Percentiles rank a stretch among this genome's conserved stretches.
Evolutionary conservation across 2,113 vertebrate genomes (phyloP).

Genomic region (Pollimyrus isidori): DNA sequence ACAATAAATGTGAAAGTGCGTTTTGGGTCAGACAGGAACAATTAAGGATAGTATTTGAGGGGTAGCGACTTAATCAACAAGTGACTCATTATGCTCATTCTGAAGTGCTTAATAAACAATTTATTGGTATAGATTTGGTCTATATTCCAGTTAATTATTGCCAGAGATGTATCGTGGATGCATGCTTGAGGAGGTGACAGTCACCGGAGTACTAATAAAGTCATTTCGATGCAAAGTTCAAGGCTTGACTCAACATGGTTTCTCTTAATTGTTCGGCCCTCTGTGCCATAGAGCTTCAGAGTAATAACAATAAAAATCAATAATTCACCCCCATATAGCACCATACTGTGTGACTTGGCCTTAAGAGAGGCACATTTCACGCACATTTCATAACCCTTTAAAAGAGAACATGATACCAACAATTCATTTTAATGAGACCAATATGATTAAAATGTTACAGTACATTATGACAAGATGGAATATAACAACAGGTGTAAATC

Average conservation of each 20-base stretch:
- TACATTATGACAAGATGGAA: not conserved
- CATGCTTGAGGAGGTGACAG: slow-evolving; percentile 48
- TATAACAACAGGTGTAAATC: not conserved
- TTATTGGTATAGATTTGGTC: slow-evolving; percentile 17
- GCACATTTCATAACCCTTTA: not conserved
- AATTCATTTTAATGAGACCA: not conserved
- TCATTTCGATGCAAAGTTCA: slow-evolving; percentile 54
- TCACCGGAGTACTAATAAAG: slow-evolving; percentile 38
- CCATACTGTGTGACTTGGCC: not conserved
- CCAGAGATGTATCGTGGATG: slow-evolving; percentile 25
- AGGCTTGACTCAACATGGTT: slow-evolving; percentile 43
- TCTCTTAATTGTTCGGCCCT: slow-evolving; percentile 7
- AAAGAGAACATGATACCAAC: not conserved
- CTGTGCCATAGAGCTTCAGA: not conserved
- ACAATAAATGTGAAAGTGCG: not conserved
- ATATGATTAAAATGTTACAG: slow-evolving; percentile 3
- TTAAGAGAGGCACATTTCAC: not conserved
- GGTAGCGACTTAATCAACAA: slow-evolving; percentile 1
- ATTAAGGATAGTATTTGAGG: not conserved
- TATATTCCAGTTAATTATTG: slow-evolving; percentile 52
- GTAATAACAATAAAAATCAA: slow-evolving; percentile 24
- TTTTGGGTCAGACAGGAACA: slow-evolving; percentile 4
- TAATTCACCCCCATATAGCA: slow-evolving; percentile 17
- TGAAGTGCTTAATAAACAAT: slow-evolving; percentile 20
- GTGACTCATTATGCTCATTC: slow-evolving; percentile 20